Conservation (phyloP, 2,797 vertebrate genomes). For the Sebastes trivittatus region DNA sequence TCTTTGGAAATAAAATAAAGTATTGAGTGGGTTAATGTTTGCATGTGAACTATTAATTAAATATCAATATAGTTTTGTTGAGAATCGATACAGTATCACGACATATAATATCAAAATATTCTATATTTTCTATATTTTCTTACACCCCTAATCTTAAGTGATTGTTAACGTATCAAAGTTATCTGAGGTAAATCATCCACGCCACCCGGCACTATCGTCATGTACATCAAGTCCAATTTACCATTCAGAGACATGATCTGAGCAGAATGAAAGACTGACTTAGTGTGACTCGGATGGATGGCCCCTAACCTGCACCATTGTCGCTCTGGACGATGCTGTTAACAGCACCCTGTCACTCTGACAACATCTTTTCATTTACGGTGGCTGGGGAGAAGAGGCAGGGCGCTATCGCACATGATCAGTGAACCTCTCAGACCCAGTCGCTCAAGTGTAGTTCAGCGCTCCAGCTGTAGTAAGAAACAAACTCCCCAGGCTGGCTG, state of each 20-base stretch:
- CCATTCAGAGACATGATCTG: conserved; percentile 6
- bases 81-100: not conserved
- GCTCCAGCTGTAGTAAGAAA: conserved; percentile 8
- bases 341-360: conserved; percentile 59
- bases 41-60: not conserved
- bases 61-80: not conserved
- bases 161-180: not conserved
- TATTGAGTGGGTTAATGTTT: not conserved
- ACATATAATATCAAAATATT: no score
- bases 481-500: conserved; percentile 12
- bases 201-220: not conserved
- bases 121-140: no score
- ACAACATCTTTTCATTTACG: conserved; percentile 60
- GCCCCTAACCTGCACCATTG: conserved; percentile 11
- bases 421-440: conserved; percentile 56
- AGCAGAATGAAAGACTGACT: conserved; percentile 27
- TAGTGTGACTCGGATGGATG: conserved; percentile 17
- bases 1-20: not conserved
- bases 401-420: conserved; percentile 51
- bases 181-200: conserved; percentile 1
- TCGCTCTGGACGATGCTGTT: conserved; percentile 50
- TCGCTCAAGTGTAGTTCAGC: conserved; percentile 33
- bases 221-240: conserved; percentile 12
- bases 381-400: conserved; percentile 25
- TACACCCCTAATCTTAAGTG: no score